Evolutionary conservation across 2,888 invertebrate genomes (phyloP), one percentile per base, ranked within the genome.

Genomic region (Pseudococcus jackbeardsleyi): DNA sequence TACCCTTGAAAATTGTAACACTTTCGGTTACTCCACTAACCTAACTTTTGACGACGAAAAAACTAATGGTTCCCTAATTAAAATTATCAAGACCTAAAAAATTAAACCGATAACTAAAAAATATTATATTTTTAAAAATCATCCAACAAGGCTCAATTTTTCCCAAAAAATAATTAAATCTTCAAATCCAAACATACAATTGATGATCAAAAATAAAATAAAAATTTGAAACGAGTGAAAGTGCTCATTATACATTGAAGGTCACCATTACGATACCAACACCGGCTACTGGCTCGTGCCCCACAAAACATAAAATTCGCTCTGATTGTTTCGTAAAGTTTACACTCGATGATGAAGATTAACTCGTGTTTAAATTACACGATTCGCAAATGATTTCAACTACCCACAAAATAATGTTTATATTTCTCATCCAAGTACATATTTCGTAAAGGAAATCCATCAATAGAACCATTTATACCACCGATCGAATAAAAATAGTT

Each of bases 261-360:
- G 79, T 46, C 79, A 46, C 22, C 64, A 42, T 46, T 11, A 82
- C 6, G 46, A 82, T 72, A 5, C 8, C 42, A 9, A 8, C 11
- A 82, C 19, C 19, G 46, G 33, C 11, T 39, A 77, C 39, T n/a
- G 17, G 39, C 39, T 39, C 39, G 79, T 46, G 79, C 33, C 19
- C 79, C 79, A 82, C 22, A 82, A 9, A 33, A 33, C 77, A 82
- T 19, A 46, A 82, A 46, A 46, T 82, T 82, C 79, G 79, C 79
- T 82, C 79, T 82, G 19, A 82, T 82, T 82, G 22, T 82, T 82
- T 82, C 19, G 11, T 46, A 46, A 72, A 33, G 33, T 39, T 72
- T 17, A 72, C 26, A 68, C 17, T 33, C 0, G 33, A 39, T 72
- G 39, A 12, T 42, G 42, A 72, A 26, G 64, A 64, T 22, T 7